Evolutionary conservation across 2,797 vertebrate genomes (phyloP).

Genomic region (Carapus acus): DNA sequence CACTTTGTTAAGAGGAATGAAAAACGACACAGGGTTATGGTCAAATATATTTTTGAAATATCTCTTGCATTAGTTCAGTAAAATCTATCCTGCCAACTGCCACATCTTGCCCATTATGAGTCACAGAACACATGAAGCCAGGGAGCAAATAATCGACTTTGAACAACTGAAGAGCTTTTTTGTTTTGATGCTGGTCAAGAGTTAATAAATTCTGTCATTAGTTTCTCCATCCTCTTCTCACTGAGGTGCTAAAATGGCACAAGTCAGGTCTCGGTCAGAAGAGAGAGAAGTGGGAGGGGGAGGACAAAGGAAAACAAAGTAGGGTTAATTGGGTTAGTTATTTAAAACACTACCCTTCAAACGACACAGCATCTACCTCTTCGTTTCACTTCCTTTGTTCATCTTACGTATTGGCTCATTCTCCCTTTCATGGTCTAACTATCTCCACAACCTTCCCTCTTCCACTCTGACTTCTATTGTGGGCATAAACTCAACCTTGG

Average conservation of each 20-base stretch:
- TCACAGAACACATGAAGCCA: background rate
- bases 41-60: no score
- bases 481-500: no score
- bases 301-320: conserved; percentile 2
- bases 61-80: background rate
- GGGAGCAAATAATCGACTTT: no score
- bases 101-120: background rate
- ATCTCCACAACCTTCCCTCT: conserved; percentile 10
- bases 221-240: conserved; percentile 32
- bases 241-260: conserved; percentile 40
- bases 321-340: conserved; percentile 8
- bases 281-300: background rate
- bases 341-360: background rate
- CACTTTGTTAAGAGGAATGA: no score
- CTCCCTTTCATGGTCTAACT: conserved; percentile 10
- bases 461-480: no score
- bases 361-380: conserved; percentile 6
- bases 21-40: no score
- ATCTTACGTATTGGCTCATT: conserved; percentile 42
- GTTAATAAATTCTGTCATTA: conserved; percentile 7
- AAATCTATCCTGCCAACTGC: background rate
- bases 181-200: conserved; percentile 10
- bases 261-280: background rate
- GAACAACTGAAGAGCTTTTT: background rate
- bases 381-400: conserved; percentile 17